Evolutionary conservation across 2,797 vertebrate species (phyloP).

Genomic region (Microcaecilia unicolor): DNA sequence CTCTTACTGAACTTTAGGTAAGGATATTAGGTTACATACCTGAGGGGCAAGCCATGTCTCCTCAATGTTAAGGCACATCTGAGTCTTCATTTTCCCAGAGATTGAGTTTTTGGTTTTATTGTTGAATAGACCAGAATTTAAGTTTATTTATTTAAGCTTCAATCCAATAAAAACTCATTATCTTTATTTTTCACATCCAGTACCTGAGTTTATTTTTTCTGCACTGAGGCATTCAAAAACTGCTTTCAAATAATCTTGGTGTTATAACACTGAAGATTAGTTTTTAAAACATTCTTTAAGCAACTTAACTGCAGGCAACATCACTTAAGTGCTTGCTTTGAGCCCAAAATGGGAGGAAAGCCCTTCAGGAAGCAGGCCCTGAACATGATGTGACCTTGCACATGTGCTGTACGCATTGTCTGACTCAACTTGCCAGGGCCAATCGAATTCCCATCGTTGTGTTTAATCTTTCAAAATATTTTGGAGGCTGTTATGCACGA

Average conservation of each 20-base stretch:
- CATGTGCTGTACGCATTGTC: not conserved
- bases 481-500: not conserved
- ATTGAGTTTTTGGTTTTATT: conserved; percentile 30
- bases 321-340: too few species aligned
- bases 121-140: conserved; percentile 23
- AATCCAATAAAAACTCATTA: conserved; percentile 35
- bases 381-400: too few species aligned
- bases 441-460: not conserved
- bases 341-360: too few species aligned
- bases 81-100: conserved; percentile 33
- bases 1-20: conserved; percentile 46
- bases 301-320: accelerated
- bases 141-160: conserved; percentile 41
- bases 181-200: too few species aligned
- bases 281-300: not conserved
- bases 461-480: conserved; percentile 4
- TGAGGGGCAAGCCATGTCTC: conserved; percentile 24
- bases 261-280: not conserved
- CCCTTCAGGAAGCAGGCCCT: too few species aligned
- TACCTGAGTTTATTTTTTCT: conserved; percentile 13
- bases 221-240: conserved; percentile 4
- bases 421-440: not conserved
- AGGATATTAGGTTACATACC: conserved; percentile 56
- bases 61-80: conserved; percentile 29
- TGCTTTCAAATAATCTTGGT: conserved; percentile 9